Evolutionary conservation across 23 tunicate species (phyloP).

Genomic region (Diplosoma virens): DNA sequence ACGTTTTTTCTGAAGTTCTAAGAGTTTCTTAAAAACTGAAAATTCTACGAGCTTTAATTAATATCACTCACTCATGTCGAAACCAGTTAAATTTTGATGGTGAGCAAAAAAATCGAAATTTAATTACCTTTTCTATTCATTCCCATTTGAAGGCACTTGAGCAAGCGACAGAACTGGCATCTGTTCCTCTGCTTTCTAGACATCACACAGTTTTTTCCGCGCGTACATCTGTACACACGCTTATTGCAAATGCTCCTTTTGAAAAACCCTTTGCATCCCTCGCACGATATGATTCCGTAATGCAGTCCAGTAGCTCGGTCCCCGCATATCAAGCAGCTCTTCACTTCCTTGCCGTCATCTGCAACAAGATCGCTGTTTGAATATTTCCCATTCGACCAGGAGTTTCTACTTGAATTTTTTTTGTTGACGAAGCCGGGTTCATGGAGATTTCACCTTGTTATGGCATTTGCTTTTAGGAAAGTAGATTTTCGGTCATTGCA

Average conservation of each 20-base stretch:
- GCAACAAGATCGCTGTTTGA: constrained; percentile 5
- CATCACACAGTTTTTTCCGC: constrained; percentile 89
- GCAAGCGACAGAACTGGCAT: constrained; percentile 87
- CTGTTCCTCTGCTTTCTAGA: constrained; percentile 92
- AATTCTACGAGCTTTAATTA: no score
- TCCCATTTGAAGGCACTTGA: constrained; percentile 91
- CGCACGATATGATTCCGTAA: constrained; percentile 96
- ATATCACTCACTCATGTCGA: no score
- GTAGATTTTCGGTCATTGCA: no score
- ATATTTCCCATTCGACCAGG: no score
- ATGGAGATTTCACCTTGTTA: no score
- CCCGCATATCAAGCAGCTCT: constrained; percentile 89
- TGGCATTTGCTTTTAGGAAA: no score
- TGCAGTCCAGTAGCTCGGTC: constrained; percentile 93
- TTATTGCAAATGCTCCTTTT: constrained; percentile 90
- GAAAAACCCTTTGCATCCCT: constrained; percentile 97
- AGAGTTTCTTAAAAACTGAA: no score
- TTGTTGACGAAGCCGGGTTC: no score
- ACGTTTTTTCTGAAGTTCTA: no score
- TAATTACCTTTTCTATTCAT: constrained; percentile 91
- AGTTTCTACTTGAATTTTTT: no score
- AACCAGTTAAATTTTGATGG: no score
- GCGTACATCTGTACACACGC: constrained; percentile 85
- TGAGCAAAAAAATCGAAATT: no score
- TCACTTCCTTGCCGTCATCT: constrained; percentile 82